Evolutionary conservation across 64 coral and sea anemone species (phyloP).

Genomic region (Dendrophyllia cribrosa): DNA sequence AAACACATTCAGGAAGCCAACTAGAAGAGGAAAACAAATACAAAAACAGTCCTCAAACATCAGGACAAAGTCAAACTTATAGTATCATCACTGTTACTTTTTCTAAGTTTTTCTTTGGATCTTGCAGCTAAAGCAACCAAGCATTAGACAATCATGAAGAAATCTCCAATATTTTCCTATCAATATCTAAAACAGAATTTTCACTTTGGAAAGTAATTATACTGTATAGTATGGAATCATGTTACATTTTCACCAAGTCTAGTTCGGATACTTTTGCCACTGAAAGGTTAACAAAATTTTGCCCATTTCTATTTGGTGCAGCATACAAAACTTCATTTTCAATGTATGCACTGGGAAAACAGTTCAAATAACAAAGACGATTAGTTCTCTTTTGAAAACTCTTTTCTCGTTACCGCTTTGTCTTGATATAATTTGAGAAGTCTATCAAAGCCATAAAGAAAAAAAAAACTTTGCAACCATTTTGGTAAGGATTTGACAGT

Average conservation of each 20-base stretch:
- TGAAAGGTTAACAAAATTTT: constrained; percentile 17
- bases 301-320: constrained; percentile 26
- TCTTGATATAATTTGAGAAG: constrained; percentile 42
- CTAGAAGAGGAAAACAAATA: too few relatives aligned
- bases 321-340: constrained; percentile 29
- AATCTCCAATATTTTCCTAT: constrained; percentile 1
- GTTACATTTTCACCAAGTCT: neutral
- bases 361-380: neutral
- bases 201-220: constrained; percentile 15
- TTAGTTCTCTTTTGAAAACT: neutral
- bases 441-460: neutral
- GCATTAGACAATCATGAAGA: neutral
- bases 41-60: too few relatives aligned
- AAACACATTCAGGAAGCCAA: too few relatives aligned
- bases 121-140: neutral
- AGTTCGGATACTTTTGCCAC: neutral
- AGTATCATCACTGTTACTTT: neutral
- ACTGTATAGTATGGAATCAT: constrained; percentile 14
- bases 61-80: too few relatives aligned
- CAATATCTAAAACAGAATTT: constrained; percentile 4
- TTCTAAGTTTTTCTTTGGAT: neutral
- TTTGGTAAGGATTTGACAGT: neutral
- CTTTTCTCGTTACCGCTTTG: constrained; percentile 13
- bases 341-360: constrained; percentile 15
- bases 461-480: neutral